Percentiles rank a stretch among this genome's conserved stretches.
phyloP scores from a whole-genome alignment of 2,888 invertebrate species.

The Phortica okadai region DNA sequence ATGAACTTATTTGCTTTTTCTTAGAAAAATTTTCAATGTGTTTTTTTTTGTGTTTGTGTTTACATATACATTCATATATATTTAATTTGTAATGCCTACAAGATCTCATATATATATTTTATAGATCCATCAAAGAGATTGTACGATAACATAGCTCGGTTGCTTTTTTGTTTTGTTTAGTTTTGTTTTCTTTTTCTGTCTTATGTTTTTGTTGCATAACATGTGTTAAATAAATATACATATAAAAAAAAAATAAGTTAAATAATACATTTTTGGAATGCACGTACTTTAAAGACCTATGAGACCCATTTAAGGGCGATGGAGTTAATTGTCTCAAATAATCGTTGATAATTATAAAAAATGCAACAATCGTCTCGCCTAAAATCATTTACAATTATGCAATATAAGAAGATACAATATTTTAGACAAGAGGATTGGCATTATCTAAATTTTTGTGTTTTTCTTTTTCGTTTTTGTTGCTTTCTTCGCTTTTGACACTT shows the following conservation, averaged over 20 bases:
- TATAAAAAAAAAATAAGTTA: conserved; percentile 25
- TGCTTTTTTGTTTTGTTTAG: conserved; percentile 31
- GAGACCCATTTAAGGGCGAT: neutral
- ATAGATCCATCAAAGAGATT: conserved; percentile 70
- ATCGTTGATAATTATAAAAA: conserved; percentile 56
- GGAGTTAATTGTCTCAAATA: conserved; percentile 41
- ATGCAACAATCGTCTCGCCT: conserved; percentile 73
- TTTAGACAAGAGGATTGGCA: conserved; percentile 74
- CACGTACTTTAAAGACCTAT: conserved; percentile 31
- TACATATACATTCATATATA: conserved; percentile 30
- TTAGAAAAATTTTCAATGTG: conserved; percentile 15
- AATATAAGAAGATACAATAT: conserved; percentile 61
- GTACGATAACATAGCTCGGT: conserved; percentile 49
- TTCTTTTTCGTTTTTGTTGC: conserved; percentile 30
- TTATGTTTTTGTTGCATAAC: conserved; percentile 17
- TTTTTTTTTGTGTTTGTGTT: conserved; percentile 32
- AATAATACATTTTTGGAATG: conserved; percentile 43
- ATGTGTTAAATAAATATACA: conserved; percentile 37
- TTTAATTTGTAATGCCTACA: conserved; percentile 30
- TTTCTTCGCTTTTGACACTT: conserved; percentile 35
- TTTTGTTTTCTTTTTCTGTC: conserved; percentile 5
- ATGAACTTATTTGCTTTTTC: conserved; percentile 22
- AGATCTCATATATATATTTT: conserved; percentile 33
- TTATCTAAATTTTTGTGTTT: conserved; percentile 64
- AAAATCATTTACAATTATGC: conserved; percentile 62